Conservation (phyloP, 2,888 invertebrate genomes). For the Pyrgus malvae region DNA sequence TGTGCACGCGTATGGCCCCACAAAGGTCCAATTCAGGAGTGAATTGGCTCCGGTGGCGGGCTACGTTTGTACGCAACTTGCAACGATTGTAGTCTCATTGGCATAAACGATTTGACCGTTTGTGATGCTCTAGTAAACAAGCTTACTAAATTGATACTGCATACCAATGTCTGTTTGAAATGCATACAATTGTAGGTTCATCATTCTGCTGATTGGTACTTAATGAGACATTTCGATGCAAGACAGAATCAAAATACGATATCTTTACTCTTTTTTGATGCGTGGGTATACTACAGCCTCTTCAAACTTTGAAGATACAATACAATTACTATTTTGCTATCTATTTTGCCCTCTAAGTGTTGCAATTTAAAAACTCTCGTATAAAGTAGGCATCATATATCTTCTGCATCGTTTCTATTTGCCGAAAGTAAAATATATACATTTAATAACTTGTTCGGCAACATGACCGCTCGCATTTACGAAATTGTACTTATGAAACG, state of each 20-base stretch:
- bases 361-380: neutral
- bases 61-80: constrained; percentile 56
- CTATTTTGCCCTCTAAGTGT: neutral
- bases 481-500: constrained; percentile 1
- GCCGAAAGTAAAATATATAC: neutral
- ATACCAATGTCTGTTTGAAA: neutral
- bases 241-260: no score
- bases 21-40: constrained; percentile 73
- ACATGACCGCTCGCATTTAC: neutral
- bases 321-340: neutral
- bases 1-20: constrained; percentile 57
- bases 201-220: neutral
- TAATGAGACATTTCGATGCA: no score
- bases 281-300: no score
- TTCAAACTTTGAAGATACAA: no score
- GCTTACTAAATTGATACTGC: constrained; percentile 15
- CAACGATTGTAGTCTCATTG: constrained; percentile 19
- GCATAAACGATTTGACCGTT: constrained; percentile 26
- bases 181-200: neutral
- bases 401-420: neutral
- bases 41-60: constrained; percentile 50
- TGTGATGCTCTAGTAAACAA: constrained; percentile 26
- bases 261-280: no score
- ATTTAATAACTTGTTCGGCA: neutral
- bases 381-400: no score